Conservation (phyloP, 1,140 invertebrate species). For the Drosophila rhopaloa region DNA sequence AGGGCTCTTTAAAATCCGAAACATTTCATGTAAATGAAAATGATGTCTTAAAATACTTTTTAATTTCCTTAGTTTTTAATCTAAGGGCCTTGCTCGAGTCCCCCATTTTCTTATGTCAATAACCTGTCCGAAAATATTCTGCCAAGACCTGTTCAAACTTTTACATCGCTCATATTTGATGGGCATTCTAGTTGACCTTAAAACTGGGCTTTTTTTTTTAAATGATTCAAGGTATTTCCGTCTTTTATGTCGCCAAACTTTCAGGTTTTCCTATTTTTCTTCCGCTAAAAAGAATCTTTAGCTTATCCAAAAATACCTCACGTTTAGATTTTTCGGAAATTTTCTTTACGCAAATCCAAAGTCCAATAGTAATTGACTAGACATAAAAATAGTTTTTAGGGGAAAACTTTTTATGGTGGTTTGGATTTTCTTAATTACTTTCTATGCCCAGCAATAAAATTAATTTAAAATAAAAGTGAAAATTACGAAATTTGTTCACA, state of each 20-base stretch:
- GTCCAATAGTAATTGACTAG: constrained; percentile 26
- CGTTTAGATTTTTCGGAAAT: constrained; percentile 9
- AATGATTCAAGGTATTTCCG: constrained; percentile 51
- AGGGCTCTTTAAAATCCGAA: constrained; percentile 8
- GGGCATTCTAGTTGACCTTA: constrained; percentile 53
- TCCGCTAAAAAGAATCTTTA: constrained; percentile 4
- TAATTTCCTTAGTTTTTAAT: constrained; percentile 38
- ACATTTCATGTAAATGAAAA: constrained; percentile 13
- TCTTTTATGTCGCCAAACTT: constrained; percentile 32
- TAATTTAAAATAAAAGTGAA: constrained; percentile 12
- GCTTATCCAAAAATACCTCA: not conserved
- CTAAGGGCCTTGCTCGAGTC: constrained; percentile 28
- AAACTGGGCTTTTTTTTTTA: constrained; percentile 28
- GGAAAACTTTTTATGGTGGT: not conserved
- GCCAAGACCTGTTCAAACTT: constrained; percentile 31
- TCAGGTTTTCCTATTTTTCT: constrained; percentile 28
- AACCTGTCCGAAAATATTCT: constrained; percentile 32
- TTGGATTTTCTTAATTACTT: constrained; percentile 4
- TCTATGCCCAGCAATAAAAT: not conserved
- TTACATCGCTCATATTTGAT: constrained; percentile 28
- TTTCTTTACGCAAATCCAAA: constrained; percentile 24
- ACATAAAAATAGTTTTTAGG: constrained; percentile 32
- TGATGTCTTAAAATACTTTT: constrained; percentile 28
- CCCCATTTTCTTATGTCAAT: constrained; percentile 34
- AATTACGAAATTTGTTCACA: constrained; percentile 6